Base-by-base conservation (phyloP, 2,888 invertebrate species). In the Nomada flava region DNA sequence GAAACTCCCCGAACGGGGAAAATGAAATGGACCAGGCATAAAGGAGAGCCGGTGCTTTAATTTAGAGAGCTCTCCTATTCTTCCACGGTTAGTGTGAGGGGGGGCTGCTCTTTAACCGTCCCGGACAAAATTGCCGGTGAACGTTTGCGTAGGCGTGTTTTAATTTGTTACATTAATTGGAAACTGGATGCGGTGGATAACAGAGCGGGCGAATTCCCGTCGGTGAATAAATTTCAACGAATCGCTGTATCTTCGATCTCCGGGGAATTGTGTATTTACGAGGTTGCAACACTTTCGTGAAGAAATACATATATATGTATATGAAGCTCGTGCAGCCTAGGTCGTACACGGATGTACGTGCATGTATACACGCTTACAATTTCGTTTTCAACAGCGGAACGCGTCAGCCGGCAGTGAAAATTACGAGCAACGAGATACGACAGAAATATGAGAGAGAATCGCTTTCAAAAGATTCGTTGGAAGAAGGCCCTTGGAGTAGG, bases 401-500 rank as follows among this genome's bases (percentile, higher is more conserved):
- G 18, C 55, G 55, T n/a, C 44, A 11, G 44, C 20, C 47, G n/a
- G 20, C 72, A n/a, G 29, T 60, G 53, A 42, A 55, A 80, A 76
- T 82, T 75, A 13, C 60, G 18, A 18, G n/a, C 2, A 13, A 13
- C 50, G 67, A 23, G 23, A 55, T 26, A 72, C 15, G 1, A n/a
- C 18, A 52, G 13, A 15, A 26, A 29, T 23, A 10, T 23, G 18
- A 20, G 50, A 18, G 20, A 26, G 55, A 67, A 67, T 75, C 67
- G 62, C 52, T 75, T 73, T 47, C 59, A 44, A 60, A 50, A 73
- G 77, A 75, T 77, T 71, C 55, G 65, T 68, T 70, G 29, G n/a
- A 11, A 53, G 53, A 26, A 65, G 53, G 71, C 67, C 60, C 69
- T 20, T 50, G 36, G 64, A 36, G 36, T 36, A 36, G 36, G 36